Percentiles rank a stretch among this genome's conserved stretches.
Conservation (phyloP, 2,797 vertebrate genomes). For the Bucorvus abyssinicus region DNA sequence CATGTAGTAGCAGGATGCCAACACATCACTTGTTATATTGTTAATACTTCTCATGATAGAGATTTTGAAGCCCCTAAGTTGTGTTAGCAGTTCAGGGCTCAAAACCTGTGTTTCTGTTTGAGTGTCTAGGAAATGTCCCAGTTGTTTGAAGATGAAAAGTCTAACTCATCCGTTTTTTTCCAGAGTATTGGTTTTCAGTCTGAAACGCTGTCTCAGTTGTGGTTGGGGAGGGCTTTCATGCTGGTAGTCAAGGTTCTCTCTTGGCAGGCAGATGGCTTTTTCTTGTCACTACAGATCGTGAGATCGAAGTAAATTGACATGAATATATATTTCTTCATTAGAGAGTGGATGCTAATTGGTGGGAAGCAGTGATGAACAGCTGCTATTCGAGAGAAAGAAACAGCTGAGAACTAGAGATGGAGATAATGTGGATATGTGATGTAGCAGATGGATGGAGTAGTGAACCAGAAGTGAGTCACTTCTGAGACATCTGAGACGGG, state of each 20-base stretch:
- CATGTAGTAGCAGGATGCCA: neutral
- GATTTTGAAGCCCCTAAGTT: neutral
- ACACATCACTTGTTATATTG: neutral
- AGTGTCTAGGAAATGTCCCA: neutral
- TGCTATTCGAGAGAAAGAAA: neutral
- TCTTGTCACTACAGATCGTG: neutral
- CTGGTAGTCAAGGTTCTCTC: neutral
- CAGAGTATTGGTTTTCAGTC: neutral
- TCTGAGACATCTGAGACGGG: accelerated
- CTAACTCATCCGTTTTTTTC: neutral
- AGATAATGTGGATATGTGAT: neutral
- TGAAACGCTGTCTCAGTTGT: neutral
- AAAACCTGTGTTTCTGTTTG: neutral
- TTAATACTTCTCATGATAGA: neutral
- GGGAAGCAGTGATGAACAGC: neutral
- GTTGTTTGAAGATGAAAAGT: neutral
- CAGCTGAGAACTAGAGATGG: neutral
- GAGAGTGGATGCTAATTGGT: neutral
- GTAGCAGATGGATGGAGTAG: neutral
- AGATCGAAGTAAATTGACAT: neutral
- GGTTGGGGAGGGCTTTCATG: neutral
- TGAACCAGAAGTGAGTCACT: neutral
- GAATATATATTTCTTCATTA: neutral
- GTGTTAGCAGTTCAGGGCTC: accelerated
- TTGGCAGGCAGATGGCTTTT: neutral